Percentiles rank a stretch among this genome's conserved stretches.
phyloP scores from a whole-genome alignment of 2,888 invertebrate genomes.

The Atherix ibis region DNA sequence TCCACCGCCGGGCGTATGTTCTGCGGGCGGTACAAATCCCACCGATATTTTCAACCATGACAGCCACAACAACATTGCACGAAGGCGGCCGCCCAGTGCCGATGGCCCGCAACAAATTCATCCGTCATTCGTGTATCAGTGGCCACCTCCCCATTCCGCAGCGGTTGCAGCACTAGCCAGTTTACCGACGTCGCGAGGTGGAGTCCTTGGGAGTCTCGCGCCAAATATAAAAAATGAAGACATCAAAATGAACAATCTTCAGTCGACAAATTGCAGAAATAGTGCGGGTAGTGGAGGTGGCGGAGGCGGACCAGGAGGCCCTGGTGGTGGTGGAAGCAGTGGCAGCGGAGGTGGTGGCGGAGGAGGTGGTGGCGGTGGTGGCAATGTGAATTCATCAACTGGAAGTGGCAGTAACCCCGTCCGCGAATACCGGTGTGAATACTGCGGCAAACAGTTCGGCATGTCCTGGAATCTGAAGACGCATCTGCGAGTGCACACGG shows the following conservation, averaged over 20 bases:
- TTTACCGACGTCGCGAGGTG: conserved; percentile 12
- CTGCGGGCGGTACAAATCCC: conserved; percentile 16
- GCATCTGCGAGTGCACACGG: conserved; percentile 73
- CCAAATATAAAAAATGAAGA: conserved; percentile 13
- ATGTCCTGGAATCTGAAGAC: conserved; percentile 90
- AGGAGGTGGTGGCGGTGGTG: conserved; percentile 16
- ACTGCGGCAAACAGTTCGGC: conserved; percentile 80
- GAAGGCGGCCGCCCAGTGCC: conserved; percentile 48
- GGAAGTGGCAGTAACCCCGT: conserved; percentile 40
- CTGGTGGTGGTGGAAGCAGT: conserved; percentile 12
- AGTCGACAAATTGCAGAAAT: conserved; percentile 9
- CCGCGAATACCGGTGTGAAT: conserved; percentile 74
- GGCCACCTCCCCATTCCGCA: conserved; percentile 21
- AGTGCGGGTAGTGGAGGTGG: conserved; percentile 1
- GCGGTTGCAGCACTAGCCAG: conserved; percentile 22
- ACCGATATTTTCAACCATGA: conserved; percentile 21
- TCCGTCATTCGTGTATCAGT: conserved; percentile 35
- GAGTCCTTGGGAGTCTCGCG: conserved; percentile 9
- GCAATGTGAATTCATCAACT: conserved; percentile 11
- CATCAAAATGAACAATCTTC: conserved; percentile 12
- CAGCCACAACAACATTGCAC: conserved; percentile 17
- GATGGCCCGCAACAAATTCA: conserved; percentile 37
- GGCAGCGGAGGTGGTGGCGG: no score
- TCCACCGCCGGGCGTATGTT: conserved; percentile 20
- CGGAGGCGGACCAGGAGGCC: conserved; percentile 27